A percentile compares a stretch with the other conserved stretches of the same genome.
Conservation (phyloP, 53 echinoderm and acorn worm genomes). For the Glandiceps talaboti region DNA sequence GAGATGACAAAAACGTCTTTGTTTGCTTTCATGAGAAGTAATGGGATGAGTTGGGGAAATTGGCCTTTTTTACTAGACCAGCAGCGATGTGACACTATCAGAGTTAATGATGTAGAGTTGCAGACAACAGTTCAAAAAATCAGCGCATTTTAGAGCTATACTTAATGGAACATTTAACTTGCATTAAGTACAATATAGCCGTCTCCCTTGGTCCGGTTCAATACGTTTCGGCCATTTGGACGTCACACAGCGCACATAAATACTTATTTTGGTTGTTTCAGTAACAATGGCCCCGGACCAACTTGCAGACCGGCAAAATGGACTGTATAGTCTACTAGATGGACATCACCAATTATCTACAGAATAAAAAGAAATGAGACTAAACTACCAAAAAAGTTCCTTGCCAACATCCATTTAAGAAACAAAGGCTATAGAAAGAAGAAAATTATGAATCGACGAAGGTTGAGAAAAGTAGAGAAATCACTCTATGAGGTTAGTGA, state of each 20-base stretch:
- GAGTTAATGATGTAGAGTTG: not conserved
- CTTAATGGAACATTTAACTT: not conserved
- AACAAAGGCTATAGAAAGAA: not conserved
- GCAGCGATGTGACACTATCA: not conserved
- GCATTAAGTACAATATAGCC: not conserved
- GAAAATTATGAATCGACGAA: not conserved
- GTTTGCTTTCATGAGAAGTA: not conserved
- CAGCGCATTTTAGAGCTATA: not conserved
- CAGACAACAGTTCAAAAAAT: not conserved
- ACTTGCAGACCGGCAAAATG: not conserved
- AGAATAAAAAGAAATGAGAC: not conserved
- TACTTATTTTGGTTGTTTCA: not conserved
- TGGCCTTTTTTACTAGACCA: not conserved
- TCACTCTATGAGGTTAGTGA: too few relatives aligned
- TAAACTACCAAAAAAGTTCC: not conserved
- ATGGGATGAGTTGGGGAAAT: not conserved
- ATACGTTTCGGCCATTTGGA: not conserved
- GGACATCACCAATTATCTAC: not conserved
- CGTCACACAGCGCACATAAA: not conserved
- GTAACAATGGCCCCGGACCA: not conserved
- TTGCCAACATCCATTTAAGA: not conserved
- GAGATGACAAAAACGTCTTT: not conserved
- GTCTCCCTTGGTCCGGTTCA: not conserved
- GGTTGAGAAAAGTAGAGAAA: too few relatives aligned
- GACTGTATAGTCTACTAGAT: not conserved